Conservation (phyloP, 2,797 vertebrate genomes). For the Naso thynnoides region DNA sequence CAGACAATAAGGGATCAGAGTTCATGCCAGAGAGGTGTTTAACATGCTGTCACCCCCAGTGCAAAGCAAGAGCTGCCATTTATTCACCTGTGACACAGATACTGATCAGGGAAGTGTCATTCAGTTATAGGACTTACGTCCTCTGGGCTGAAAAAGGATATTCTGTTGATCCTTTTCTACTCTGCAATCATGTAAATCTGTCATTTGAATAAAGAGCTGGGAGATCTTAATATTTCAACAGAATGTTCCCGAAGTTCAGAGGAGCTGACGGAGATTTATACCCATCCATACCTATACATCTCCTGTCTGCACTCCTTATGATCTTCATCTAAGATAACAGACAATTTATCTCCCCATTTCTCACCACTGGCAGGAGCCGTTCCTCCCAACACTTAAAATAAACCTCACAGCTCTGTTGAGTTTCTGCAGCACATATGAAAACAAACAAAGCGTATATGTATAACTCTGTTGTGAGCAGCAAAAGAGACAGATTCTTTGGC, state of each 20-base stretch:
- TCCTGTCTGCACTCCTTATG: conserved; percentile 36
- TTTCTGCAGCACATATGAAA: conserved; percentile 41
- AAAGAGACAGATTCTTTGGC: not conserved
- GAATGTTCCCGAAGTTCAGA: conserved; percentile 36
- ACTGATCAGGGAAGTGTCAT: conserved; percentile 3
- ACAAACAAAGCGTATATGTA: conserved; percentile 43
- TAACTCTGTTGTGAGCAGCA: conserved; percentile 30
- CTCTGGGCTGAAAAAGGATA: conserved; percentile 4
- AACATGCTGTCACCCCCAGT: conserved; percentile 41
- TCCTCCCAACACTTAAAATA: conserved; percentile 53
- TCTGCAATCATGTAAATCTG: conserved; percentile 43
- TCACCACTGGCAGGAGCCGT: conserved; percentile 52
- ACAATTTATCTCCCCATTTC: conserved; percentile 44
- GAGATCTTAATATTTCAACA: conserved; percentile 25
- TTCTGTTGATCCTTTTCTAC: conserved; percentile 44
- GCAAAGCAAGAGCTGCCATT: conserved; percentile 43
- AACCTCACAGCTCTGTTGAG: conserved; percentile 36
- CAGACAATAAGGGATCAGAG: conserved; percentile 69
- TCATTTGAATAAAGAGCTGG: conserved; percentile 22
- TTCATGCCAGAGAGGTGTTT: conserved; percentile 63
- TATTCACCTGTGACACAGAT: conserved; percentile 40
- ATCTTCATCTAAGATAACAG: conserved; percentile 59
- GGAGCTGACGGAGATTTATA: conserved; percentile 52
- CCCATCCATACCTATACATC: conserved; percentile 29
- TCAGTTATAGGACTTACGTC: conserved; percentile 28